Conservation (phyloP, 2,888 invertebrate species). For the Ptilodon capucinus region DNA sequence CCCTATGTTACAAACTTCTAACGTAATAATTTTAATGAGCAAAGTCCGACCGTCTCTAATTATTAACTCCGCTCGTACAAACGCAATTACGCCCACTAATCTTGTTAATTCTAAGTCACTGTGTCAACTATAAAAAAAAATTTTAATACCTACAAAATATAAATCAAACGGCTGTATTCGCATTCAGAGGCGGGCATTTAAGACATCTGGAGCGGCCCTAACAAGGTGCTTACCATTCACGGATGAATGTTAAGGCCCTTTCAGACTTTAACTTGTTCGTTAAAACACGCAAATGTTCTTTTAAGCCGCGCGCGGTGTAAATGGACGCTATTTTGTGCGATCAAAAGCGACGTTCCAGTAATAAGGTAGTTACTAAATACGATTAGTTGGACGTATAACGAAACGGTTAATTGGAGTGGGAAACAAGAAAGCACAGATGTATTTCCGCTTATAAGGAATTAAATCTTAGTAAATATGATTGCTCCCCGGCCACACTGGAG, state of each 20-base stretch:
- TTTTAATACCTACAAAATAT: conserved; percentile 43
- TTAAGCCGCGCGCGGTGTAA: conserved; percentile 42
- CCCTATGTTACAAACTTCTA: background rate
- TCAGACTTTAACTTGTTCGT: conserved; percentile 64
- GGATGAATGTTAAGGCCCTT: conserved; percentile 60
- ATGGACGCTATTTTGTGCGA: conserved; percentile 58
- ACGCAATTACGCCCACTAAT: conserved; percentile 2
- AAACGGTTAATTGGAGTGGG: conserved; percentile 41
- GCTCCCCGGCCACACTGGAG: too few relatives aligned
- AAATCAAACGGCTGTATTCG: conserved; percentile 41
- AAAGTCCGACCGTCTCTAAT: background rate
- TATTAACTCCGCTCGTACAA: background rate
- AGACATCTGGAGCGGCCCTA: conserved; percentile 66
- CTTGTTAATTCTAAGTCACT: conserved; percentile 30
- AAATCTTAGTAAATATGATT: background rate
- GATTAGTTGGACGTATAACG: conserved; percentile 29
- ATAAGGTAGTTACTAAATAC: conserved; percentile 50
- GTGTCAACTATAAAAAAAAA: conserved; percentile 46
- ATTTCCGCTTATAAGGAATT: conserved; percentile 1
- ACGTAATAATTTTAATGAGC: background rate
- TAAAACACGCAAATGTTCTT: conserved; percentile 62
- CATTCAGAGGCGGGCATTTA: conserved; percentile 61
- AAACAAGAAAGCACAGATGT: conserved; percentile 17
- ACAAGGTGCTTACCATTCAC: conserved; percentile 70
- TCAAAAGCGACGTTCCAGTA: conserved; percentile 53